A percentile compares a stretch with the other conserved stretches of the same genome.
These are phyloP conservation scores for Papilio gigon DNA, from an alignment of 2,888 invertebrate genomes.

Conservation along the genomic window DNA sequence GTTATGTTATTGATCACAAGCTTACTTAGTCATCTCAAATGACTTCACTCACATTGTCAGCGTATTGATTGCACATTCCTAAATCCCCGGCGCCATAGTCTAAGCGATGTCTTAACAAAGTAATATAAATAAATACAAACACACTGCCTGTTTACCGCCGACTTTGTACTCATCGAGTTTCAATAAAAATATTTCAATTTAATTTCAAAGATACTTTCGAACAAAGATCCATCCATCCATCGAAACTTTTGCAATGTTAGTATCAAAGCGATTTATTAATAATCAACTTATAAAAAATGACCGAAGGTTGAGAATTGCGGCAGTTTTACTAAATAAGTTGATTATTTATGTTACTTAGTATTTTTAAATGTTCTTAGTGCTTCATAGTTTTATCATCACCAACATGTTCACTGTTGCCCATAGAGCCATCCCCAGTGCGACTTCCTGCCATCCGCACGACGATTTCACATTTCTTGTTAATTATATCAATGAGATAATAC, in stretches of 20 bases:
- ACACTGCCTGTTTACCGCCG: not conserved
- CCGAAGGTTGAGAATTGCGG: no score
- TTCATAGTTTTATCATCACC: no score
- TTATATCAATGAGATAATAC: not conserved
- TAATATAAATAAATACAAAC: slow-evolving; percentile 11
- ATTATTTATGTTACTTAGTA: no score
- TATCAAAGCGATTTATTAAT: no score
- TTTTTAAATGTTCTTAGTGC: no score
- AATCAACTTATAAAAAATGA: no score
- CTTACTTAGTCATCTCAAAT: slow-evolving; percentile 38
- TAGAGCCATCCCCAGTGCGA: no score
- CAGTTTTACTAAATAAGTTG: no score
- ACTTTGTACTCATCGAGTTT: not conserved
- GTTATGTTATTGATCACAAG: not conserved
- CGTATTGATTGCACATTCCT: slow-evolving; percentile 50
- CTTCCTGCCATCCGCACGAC: not conserved
- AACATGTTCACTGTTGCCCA: no score
- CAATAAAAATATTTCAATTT: not conserved
- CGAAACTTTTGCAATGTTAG: no score
- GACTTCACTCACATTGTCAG: slow-evolving; percentile 52
- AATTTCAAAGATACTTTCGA: no score
- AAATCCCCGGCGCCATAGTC: slow-evolving; percentile 57
- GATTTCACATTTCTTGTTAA: not conserved
- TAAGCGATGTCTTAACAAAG: slow-evolving; percentile 40
- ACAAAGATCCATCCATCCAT: no score